Evolutionary conservation across 1,140 invertebrate species (phyloP), one percentile per base, ranked within the genome.

Genomic region (Neelides sp.): DNA sequence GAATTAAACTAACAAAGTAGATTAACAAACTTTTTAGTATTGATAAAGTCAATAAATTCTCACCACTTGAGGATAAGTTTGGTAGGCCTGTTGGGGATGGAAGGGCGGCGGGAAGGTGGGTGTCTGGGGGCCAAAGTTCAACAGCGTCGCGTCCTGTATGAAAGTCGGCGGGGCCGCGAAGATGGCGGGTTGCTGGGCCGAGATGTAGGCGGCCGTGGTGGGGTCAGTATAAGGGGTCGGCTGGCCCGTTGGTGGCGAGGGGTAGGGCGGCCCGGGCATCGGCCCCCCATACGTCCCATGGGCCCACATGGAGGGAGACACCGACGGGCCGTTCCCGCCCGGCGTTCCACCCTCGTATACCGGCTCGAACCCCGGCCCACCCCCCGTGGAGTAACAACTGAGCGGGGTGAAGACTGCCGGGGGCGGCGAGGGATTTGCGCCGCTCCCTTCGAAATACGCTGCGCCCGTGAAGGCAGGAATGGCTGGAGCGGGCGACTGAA

Each of bases 101-200:
- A 69, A 70, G 4, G 68, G 62, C 24, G 68, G 52, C 48, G 69
- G 66, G 28, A 69, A 71, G 22, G 70, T 69, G 1, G 69, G 67
- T 48, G 69, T 67, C 43, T 69, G 62, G 44, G 68, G 70, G 24
- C 66, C 65, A 35, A 66, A 71, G 41, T 63, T 63, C 4, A 68
- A 42, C 23, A 61, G 48, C 2, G 48, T 53, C 17, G 54, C 54
- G 35, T 61, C 58, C 42, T 54, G 55, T 32, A 61, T 54, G 19
- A 52, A 61, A 27, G 51, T 57, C 19, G 69, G 64, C 45, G 69
- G 69, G 36, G 68, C 66, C 50, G 64, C 67, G 24, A 65, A 65
- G 26, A 69, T 63, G 42, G 67, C 65, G 39, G 64, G 63, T 20
- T 66, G 64, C 4, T 45, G 26, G 15, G 64, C 64, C 37, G 64